Conservation (phyloP, 2,888 invertebrate species). For the Acanthosepion pharaonis region DNA sequence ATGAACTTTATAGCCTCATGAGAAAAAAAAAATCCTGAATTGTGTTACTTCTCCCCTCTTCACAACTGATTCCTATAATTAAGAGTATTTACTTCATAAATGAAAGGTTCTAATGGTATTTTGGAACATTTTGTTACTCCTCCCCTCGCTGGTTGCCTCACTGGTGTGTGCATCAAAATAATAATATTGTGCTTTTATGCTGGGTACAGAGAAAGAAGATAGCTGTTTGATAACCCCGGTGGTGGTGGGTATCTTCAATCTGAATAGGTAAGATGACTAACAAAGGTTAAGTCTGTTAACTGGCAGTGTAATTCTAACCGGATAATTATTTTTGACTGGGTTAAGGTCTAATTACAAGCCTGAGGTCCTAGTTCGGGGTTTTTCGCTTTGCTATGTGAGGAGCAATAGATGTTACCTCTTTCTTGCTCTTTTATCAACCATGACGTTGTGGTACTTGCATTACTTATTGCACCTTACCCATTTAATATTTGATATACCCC, state of each 20-base stretch:
- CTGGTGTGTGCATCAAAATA: background rate
- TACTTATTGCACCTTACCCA: too few relatives aligned
- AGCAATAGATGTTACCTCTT: too few relatives aligned
- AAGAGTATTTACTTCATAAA: background rate
- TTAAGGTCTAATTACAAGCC: conserved; percentile 3
- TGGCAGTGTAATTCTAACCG: background rate
- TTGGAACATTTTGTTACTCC: background rate
- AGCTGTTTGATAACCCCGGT: background rate
- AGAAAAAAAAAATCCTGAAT: too few relatives aligned
- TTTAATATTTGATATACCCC: too few relatives aligned
- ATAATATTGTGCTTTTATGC: background rate
- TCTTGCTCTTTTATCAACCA: background rate
- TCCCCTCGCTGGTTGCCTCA: background rate
- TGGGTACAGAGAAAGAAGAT: background rate
- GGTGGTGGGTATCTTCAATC: background rate
- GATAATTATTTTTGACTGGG: background rate
- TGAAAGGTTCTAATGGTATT: background rate
- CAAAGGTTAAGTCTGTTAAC: background rate
- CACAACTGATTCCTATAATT: background rate
- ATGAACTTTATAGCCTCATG: background rate
- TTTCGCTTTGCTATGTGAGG: too few relatives aligned
- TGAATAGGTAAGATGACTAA: background rate
- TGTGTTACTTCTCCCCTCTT: background rate
- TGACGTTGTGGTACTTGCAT: background rate
- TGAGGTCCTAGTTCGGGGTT: background rate